Evolutionary conservation across 1,140 invertebrate species (phyloP).

Genomic region (Drosophila willistoni): DNA sequence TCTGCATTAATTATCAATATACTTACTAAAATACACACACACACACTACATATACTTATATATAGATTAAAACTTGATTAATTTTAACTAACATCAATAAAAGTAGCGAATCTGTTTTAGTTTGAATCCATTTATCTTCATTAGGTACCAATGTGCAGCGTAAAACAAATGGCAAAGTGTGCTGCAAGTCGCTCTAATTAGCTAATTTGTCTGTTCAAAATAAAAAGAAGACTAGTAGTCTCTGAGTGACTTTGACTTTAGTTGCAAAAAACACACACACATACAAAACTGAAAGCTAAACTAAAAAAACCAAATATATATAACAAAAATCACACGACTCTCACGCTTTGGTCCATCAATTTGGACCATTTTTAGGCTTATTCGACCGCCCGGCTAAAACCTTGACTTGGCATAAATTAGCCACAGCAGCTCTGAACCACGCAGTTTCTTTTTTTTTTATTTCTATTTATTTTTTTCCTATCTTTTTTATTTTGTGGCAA

Average conservation of each 20-base stretch:
- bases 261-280: slow-evolving; percentile 23
- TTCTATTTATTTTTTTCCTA: not conserved
- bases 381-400: slow-evolving; percentile 55
- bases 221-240: slow-evolving; percentile 54
- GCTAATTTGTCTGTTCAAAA: slow-evolving; percentile 49
- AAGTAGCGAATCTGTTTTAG: slow-evolving; percentile 26
- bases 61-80: slow-evolving; percentile 63
- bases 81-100: slow-evolving; percentile 56
- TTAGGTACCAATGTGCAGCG: slow-evolving; percentile 47
- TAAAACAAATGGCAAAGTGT: slow-evolving; percentile 70
- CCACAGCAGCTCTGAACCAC: slow-evolving; percentile 30
- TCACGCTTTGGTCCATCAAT: slow-evolving; percentile 56
- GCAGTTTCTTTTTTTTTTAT: not conserved
- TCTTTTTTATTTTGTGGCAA: slow-evolving; percentile 49
- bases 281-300: slow-evolving; percentile 27
- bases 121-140: slow-evolving; percentile 63
- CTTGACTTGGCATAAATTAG: slow-evolving; percentile 72
- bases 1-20: slow-evolving; percentile 76
- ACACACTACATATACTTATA: not conserved
- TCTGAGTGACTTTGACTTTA: slow-evolving; percentile 1
- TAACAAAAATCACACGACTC: slow-evolving; percentile 12
- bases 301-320: not conserved
- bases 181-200: slow-evolving; percentile 70
- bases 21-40: not conserved
- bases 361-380: slow-evolving; percentile 56